Conservation (phyloP, 2,888 invertebrate species). For the Leucophenga maculata region DNA sequence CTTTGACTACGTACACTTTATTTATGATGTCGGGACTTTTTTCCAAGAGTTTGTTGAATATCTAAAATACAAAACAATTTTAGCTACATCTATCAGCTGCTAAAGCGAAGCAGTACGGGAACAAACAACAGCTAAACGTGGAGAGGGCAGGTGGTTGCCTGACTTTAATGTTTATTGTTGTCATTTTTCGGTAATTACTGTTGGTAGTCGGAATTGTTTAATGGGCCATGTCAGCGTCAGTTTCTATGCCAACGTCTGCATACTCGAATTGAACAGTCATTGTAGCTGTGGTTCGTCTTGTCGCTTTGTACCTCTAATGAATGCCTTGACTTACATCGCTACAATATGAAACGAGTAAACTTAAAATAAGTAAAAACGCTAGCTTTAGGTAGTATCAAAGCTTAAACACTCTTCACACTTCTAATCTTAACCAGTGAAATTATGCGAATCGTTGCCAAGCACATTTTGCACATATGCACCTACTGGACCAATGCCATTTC, state of each 20-base stretch:
- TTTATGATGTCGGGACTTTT: constrained; percentile 75
- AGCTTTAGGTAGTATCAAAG: no score
- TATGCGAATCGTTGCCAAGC: no score
- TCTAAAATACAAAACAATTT: constrained; percentile 64
- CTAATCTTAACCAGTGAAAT: no score
- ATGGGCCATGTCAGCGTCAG: constrained; percentile 31
- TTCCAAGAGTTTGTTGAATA: constrained; percentile 75
- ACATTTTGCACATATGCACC: no score
- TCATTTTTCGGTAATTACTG: constrained; percentile 18
- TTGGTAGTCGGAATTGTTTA: constrained; percentile 42
- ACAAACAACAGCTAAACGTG: no score
- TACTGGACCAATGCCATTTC: no score
- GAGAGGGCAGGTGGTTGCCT: background rate
- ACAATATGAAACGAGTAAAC: background rate
- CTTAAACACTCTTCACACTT: no score
- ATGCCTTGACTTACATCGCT: constrained; percentile 57
- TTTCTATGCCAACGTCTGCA: constrained; percentile 8
- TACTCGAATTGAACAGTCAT: constrained; percentile 54
- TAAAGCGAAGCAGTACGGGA: no score
- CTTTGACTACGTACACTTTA: constrained; percentile 79
- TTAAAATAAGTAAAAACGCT: background rate
- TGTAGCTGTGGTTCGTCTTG: constrained; percentile 54
- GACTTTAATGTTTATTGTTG: constrained; percentile 16
- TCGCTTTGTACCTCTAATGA: constrained; percentile 42
- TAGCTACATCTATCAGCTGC: constrained; percentile 34